Evolutionary conservation across 2,113 vertebrate genomes (phyloP).

Genomic region (Cheirogaleus medius): DNA sequence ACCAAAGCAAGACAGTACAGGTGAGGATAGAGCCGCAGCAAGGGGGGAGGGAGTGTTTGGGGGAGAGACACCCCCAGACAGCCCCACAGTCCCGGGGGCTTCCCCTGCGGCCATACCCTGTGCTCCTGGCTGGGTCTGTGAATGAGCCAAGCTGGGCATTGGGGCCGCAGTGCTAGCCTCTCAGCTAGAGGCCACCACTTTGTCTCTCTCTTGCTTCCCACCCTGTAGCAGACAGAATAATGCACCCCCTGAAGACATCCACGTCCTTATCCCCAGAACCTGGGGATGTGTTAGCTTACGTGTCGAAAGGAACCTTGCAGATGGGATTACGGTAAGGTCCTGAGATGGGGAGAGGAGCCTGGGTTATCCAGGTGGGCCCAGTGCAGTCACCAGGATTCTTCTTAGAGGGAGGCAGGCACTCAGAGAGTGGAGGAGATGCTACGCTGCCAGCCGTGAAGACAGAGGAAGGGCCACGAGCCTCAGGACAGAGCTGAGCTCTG

Average conservation of each 20-base stretch:
- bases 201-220: neutral
- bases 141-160: neutral
- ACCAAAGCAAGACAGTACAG: neutral
- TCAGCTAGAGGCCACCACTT: neutral
- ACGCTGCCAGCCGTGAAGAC: neutral
- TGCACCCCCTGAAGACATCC: neutral
- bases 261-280: neutral
- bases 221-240: neutral
- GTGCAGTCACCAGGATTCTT: accelerated
- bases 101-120: no score
- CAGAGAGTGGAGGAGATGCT: neutral
- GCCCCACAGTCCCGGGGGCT: no score
- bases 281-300: neutral
- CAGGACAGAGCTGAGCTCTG: neutral
- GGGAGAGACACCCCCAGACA: neutral
- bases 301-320: neutral
- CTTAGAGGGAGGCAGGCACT: neutral
- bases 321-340: neutral
- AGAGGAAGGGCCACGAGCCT: neutral
- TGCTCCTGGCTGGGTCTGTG: neutral
- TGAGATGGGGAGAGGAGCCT: neutral
- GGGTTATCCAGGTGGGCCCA: neutral
- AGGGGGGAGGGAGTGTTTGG: no score
- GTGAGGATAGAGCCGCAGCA: neutral
- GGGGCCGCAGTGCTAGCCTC: accelerated